A percentile compares a stretch with the other conserved stretches of the same genome.
phyloP scores from a whole-genome alignment of 2,888 invertebrate species.

The Coremacera marginata region DNA sequence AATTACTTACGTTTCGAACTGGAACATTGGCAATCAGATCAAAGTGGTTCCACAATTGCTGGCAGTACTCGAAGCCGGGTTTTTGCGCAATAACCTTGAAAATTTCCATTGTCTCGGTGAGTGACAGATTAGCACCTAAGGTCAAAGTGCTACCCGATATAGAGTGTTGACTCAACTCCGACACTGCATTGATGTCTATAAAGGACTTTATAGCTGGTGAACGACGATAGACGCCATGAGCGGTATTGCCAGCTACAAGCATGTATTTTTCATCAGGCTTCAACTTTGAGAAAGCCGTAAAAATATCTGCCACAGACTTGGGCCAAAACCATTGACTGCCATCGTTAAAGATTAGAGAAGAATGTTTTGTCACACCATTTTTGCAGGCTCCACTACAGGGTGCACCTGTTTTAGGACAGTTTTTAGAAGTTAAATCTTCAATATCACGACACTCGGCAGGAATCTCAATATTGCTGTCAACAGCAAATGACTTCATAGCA shows the following conservation, averaged over 20 bases:
- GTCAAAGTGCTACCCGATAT: conserved; percentile 55
- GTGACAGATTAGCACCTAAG: conserved; percentile 69
- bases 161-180: conserved; percentile 71
- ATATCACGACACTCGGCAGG: conserved; percentile 70
- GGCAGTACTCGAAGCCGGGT: conserved; percentile 72
- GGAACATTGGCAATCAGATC: conserved; percentile 77
- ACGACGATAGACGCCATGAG: conserved; percentile 74
- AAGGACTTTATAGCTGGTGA: conserved; percentile 69
- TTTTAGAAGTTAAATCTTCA: conserved; percentile 67
- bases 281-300: conserved; percentile 61
- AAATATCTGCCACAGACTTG: conserved; percentile 53
- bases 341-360: conserved; percentile 49
- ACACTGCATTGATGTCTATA: conserved; percentile 75
- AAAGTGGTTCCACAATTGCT: conserved; percentile 71
- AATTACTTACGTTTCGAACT: conserved; percentile 75
- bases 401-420: conserved; percentile 67
- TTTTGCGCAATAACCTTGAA: conserved; percentile 67
- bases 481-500: conserved; percentile 81
- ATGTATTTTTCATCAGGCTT: conserved; percentile 71
- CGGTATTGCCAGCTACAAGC: conserved; percentile 82
- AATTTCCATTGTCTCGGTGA: conserved; percentile 71
- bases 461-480: conserved; percentile 71
- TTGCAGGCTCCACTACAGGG: conserved; percentile 65
- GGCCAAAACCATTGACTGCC: conserved; percentile 64
- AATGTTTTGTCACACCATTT: conserved; percentile 19